Conservation (phyloP, 1,140 invertebrate genomes). For the Cherax quadricarinatus region DNA sequence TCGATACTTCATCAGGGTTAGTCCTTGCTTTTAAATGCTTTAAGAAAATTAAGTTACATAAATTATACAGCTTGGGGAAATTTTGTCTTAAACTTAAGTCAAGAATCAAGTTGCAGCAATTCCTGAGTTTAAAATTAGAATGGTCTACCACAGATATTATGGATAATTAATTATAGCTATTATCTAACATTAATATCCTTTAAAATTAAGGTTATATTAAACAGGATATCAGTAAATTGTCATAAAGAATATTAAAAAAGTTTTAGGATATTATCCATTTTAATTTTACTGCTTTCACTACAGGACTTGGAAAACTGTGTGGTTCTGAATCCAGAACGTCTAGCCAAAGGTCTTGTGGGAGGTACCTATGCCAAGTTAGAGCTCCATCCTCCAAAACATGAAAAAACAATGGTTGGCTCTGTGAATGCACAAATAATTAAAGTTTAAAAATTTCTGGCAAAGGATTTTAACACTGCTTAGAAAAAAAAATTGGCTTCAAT, state of each 20-base stretch:
- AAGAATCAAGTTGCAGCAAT: too few species aligned
- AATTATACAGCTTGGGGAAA: too few species aligned
- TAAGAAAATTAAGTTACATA: too few species aligned
- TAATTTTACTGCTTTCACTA: not conserved
- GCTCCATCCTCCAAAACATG: slow-evolving; percentile 15
- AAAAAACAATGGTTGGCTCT: not conserved
- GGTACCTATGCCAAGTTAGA: slow-evolving; percentile 40
- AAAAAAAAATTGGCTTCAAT: too few species aligned
- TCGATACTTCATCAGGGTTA: slow-evolving; percentile 44
- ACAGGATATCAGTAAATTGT: not conserved
- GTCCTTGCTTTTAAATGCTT: not conserved
- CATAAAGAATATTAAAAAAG: not conserved
- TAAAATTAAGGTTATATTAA: too few species aligned
- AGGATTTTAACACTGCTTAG: too few species aligned
- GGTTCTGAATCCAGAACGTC: slow-evolving; percentile 41
- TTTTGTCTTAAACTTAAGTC: too few species aligned
- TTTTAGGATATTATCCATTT: not conserved
- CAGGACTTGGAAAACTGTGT: slow-evolving; percentile 44
- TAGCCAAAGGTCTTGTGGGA: slow-evolving; percentile 48
- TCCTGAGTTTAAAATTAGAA: too few species aligned
- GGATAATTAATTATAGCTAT: too few species aligned
- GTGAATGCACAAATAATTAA: slow-evolving; percentile 30
- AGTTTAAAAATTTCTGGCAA: not conserved
- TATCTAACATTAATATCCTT: too few species aligned
- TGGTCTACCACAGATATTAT: too few species aligned